Base-by-base conservation (phyloP, 2,888 invertebrate species). In the Cacoxenus indagator region DNA sequence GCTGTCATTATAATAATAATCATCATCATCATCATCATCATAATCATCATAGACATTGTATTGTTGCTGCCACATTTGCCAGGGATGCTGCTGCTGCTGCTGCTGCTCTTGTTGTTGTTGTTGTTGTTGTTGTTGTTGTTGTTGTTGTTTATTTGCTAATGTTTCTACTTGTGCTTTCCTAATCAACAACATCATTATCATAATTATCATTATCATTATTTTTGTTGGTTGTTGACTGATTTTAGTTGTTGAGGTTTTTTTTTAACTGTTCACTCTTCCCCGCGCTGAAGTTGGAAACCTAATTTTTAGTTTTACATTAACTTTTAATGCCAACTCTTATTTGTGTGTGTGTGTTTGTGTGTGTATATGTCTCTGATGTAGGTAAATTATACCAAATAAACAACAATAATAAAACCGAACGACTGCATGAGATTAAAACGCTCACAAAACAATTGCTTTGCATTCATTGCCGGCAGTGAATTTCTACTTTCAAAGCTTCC, bases 221-320 rank as follows among this genome's bases (percentile, higher is more conserved):
- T 8, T 37, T 37, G 37, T 37, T 37, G 37, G 8, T 37, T 31
- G 31, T 9, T 31, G 31, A 5, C 37, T 37, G 37, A 11, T 37
- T 8, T 37, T 37, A 11, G 37, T 37, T 37, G 65, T 70, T 68
- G 27, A 11, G 2, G 37, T 37, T 37, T 2, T 37, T 37, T 8
- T 37, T 37, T 37, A 8, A 37, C 8, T 14, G 8, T 37, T 37
- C 14, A 14, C 37, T 37, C 14, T 11, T 37, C n/a, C n/a, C n/a
- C n/a, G n/a, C n/a, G n/a, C 8, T 37, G 37, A 37, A 62, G 67
- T 54, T 70, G 71, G 76, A 75, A 79, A 76, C 76, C 76, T 73
- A 79, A 79, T 79, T 79, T 78, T 72, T 70, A 67, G 75, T 71
- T 67, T 77, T 75, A 76, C 72, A 70, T 73, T 75, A 70, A 67